These are phyloP conservation scores for Acromyrmex echinatior DNA, from an alignment of 1,140 invertebrate species.

Conservation along the genomic window DNA sequence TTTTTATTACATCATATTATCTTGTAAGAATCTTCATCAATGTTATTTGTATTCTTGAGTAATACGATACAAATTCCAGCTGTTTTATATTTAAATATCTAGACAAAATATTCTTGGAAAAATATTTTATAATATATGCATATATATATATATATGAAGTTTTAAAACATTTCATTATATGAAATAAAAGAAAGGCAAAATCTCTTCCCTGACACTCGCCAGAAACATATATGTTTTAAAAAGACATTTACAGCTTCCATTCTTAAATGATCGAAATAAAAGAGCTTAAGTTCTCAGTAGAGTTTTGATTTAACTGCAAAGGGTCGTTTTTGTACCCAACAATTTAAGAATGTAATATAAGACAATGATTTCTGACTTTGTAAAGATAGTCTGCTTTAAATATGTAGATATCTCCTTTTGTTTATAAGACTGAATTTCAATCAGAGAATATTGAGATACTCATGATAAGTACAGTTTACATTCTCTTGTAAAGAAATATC, in stretches of 20 bases:
- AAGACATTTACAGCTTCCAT: constrained; percentile 66
- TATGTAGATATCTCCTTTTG: constrained; percentile 59
- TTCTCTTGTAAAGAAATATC: constrained; percentile 41
- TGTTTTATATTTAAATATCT: constrained; percentile 59
- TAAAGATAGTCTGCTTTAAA: constrained; percentile 67
- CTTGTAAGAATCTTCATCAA: constrained; percentile 52
- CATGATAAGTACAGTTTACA: constrained; percentile 24
- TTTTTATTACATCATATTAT: constrained; percentile 24
- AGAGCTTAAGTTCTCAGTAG: constrained; percentile 51
- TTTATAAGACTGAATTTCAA: constrained; percentile 73
- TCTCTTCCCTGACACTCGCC: constrained; percentile 57
- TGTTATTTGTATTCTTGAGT: constrained; percentile 59
- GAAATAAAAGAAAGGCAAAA: constrained; percentile 69
- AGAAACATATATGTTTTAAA: constrained; percentile 63
- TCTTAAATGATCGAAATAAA: constrained; percentile 55
- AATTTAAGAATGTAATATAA: constrained; percentile 66
- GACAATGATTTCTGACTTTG: constrained; percentile 55
- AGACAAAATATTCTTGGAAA: constrained; percentile 36
- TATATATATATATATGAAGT: neutral
- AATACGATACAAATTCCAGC: constrained; percentile 39
- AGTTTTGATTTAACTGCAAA: constrained; percentile 50
- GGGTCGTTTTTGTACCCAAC: constrained; percentile 52
- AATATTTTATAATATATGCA: neutral
- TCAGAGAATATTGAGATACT: constrained; percentile 61
- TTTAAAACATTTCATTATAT: constrained; percentile 40